Conservation (phyloP, 2,888 invertebrate genomes). For the Tiliacea aurago region DNA sequence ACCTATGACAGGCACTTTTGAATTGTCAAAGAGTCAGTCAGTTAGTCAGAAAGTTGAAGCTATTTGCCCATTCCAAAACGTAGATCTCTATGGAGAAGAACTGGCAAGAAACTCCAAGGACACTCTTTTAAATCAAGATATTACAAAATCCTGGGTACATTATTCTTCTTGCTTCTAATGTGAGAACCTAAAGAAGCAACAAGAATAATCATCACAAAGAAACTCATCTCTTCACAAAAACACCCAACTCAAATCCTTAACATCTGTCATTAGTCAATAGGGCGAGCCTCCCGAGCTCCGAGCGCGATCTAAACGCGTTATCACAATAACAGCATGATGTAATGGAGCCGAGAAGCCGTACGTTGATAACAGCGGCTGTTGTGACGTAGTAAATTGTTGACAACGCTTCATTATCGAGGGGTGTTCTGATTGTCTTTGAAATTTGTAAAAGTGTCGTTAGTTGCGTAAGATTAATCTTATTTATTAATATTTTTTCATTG, state of each 20-base stretch:
- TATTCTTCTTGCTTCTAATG: too few species aligned
- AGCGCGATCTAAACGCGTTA: conserved; percentile 1
- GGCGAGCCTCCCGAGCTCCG: conserved; percentile 49
- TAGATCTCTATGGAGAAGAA: too few species aligned
- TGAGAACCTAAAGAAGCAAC: too few species aligned
- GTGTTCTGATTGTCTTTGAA: conserved; percentile 2
- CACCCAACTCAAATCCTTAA: background rate
- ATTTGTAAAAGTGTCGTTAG: conserved; percentile 4
- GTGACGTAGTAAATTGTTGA: conserved; percentile 50
- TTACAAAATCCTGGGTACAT: too few species aligned
- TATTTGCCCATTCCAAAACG: too few species aligned
- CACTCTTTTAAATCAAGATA: too few species aligned
- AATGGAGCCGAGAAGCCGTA: conserved; percentile 29
- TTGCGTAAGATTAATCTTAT: conserved; percentile 29
- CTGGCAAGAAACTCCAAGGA: too few species aligned
- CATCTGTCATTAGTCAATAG: background rate
- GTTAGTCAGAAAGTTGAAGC: too few species aligned
- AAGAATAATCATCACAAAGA: too few species aligned
- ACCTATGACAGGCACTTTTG: too few species aligned
- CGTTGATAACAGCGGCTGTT: conserved; percentile 16
- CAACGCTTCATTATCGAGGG: conserved; percentile 8
- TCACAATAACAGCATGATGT: conserved; percentile 45
- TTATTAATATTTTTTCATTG: background rate
- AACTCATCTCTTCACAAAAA: background rate
- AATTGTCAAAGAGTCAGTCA: too few species aligned